Base-by-base conservation (phyloP, 2,888 invertebrate species). In the Drosophila quinaria region DNA sequence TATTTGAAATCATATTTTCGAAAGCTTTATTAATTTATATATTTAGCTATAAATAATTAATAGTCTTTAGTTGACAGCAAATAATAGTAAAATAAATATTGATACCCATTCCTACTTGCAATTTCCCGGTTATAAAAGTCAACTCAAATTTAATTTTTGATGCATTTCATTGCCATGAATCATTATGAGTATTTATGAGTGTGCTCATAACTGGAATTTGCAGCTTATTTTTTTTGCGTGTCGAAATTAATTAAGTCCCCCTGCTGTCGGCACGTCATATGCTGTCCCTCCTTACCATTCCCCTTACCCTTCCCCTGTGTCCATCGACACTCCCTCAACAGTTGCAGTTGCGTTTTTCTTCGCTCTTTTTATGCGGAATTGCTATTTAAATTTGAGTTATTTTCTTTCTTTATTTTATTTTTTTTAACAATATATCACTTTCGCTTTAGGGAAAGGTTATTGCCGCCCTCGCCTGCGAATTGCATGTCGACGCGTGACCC, bases 241-340 rank as follows among this genome's bases (percentile, higher is more conserved):
- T 76, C 68, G 64, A 76, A 82, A 90, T 87, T 90, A 87, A 87
- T 87, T 87, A 90, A 90, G 80, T 29, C 29, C 19, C 41, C 10
- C 29, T 19, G 42, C 69, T 71, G 83, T 76, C 70, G 80, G 68
- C 83, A 79, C 73, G 83, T 82, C 87, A 80, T 65, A 66, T 76
- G 76, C 19, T 13, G 25, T 41, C 15, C 29, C 8, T 2, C 10
- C 25, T 11, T 5, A 11, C 10, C 50, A 9, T 13, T 6, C 0
- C 0, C 4, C 17, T 6, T 25, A 0, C 29, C 29, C 29, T 5
- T 29, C 1, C 13, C 8, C 29, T 4, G 29, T 50, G 4, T 2
- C 8, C 19, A 10, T 9, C 25, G 4, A 25, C n/a, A 13, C 44
- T 22, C 17, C 33, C 22, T 29, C 31, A 58, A 25, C 58, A 25